Evolutionary conservation across 2,888 invertebrate species (phyloP).

Genomic region (Clostera curtula): DNA sequence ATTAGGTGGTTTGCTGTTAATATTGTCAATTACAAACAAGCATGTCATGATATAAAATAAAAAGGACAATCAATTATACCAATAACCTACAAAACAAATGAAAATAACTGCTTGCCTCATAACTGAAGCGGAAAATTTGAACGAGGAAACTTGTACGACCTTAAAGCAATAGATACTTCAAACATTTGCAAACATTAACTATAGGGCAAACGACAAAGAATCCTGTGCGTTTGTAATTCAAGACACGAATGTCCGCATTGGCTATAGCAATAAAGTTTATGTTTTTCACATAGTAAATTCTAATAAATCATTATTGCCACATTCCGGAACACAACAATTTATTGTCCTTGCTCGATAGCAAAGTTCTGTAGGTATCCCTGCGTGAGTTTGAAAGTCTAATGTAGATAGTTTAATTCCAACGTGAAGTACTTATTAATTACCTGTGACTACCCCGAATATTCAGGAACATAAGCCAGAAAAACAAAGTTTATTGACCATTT

Average conservation of each 20-base stretch:
- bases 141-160: conserved; percentile 30
- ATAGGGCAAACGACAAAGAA: conserved; percentile 17
- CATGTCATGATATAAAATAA: too few species aligned
- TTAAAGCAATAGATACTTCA: conserved; percentile 12
- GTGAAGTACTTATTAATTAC: too few species aligned
- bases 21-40: too few species aligned
- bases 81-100: conserved; percentile 10
- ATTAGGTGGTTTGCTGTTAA: too few species aligned
- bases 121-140: conserved; percentile 27
- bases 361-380: too few species aligned
- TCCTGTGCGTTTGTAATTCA: conserved; percentile 22
- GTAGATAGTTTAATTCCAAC: too few species aligned
- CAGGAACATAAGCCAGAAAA: too few species aligned
- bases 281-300: conserved; percentile 5
- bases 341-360: too few species aligned
- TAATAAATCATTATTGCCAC: background rate
- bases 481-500: too few species aligned
- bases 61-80: conserved; percentile 6
- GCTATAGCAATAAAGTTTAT: conserved; percentile 15
- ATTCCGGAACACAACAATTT: too few species aligned
- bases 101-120: conserved; percentile 18
- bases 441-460: too few species aligned
- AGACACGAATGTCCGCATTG: conserved; percentile 26
- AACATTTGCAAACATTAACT: conserved; percentile 8
- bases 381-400: too few species aligned